phyloP scores from a whole-genome alignment of 2,888 invertebrate genomes.

The Limulus polyphemus region DNA sequence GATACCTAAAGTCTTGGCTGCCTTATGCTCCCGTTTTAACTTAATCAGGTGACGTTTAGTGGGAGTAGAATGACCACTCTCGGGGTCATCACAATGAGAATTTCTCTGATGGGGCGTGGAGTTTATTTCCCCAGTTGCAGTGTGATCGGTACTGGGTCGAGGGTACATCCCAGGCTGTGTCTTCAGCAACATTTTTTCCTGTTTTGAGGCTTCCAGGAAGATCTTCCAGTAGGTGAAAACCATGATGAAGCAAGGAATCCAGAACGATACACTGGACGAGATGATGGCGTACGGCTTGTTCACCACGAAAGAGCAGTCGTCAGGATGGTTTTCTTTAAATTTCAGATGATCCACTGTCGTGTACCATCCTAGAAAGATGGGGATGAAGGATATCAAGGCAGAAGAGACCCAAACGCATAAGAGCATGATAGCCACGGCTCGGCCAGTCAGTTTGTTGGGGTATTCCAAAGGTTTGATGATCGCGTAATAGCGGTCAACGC shows the following conservation, averaged over 20 bases:
- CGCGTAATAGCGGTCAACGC: conserved; percentile 85
- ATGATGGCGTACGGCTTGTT: conserved; percentile 75
- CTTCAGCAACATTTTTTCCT: conserved; percentile 75
- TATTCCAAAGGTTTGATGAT: conserved; percentile 89
- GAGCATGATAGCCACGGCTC: conserved; percentile 47
- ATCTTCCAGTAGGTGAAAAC: conserved; percentile 78
- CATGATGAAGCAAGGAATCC: conserved; percentile 92
- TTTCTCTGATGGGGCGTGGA: conserved; percentile 29
- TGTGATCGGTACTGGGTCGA: conserved; percentile 17
- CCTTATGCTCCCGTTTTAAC: conserved; percentile 45
- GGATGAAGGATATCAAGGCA: conserved; percentile 79
- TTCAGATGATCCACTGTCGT: conserved; percentile 62
- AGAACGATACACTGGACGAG: conserved; percentile 74
- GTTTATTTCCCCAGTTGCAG: conserved; percentile 31
- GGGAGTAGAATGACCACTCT: conserved; percentile 50
- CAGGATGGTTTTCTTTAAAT: conserved; percentile 43
- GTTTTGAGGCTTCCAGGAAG: conserved; percentile 75
- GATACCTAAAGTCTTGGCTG: conserved; percentile 81
- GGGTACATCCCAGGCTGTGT: conserved; percentile 23
- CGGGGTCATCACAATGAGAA: conserved; percentile 48
- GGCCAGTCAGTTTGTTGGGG: conserved; percentile 80
- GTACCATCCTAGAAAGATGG: conserved; percentile 90
- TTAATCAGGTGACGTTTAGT: conserved; percentile 80
- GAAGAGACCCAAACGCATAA: conserved; percentile 78
- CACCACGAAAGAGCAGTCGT: conserved; percentile 69